Conservation (phyloP, 2,797 vertebrate species). For the Oreonectes daqikongensis region DNA sequence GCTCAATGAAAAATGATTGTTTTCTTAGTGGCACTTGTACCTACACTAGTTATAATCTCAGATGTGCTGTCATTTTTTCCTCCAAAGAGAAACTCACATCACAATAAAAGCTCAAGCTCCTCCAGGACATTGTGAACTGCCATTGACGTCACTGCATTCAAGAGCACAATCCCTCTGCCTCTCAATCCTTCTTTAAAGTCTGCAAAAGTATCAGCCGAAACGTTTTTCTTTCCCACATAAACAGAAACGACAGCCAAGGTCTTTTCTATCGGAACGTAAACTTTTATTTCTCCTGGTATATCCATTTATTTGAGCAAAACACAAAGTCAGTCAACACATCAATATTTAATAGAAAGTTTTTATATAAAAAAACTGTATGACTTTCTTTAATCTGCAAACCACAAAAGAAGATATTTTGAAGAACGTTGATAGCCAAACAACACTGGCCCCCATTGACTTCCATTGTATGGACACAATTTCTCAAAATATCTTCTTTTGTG, state of each 20-base stretch:
- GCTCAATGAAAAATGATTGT: not conserved
- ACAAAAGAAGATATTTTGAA: no score
- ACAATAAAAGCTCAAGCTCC: slow-evolving; percentile 1
- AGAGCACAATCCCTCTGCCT: slow-evolving; percentile 4
- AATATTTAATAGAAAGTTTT: no score
- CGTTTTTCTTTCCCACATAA: not conserved
- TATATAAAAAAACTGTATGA: no score
- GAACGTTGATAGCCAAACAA: no score
- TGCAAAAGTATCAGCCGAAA: not conserved
- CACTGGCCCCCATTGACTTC: no score
- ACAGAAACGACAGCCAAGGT: not conserved
- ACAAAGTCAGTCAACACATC: no score
- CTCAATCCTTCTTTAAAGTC: slow-evolving; percentile 10
- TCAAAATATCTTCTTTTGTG: no score
- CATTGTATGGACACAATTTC: no score
- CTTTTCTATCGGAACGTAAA: not conserved
- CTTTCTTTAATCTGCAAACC: no score
- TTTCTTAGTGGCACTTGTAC: not conserved
- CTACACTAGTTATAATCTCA: not conserved
- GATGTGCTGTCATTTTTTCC: not conserved
- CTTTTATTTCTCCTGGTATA: not conserved
- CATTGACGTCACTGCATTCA: not conserved
- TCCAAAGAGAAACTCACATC: slow-evolving; percentile 5
- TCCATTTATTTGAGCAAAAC: no score
- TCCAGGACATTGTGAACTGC: not conserved